Conservation (phyloP, 2,797 vertebrate genomes). For the Emys orbicularis region DNA sequence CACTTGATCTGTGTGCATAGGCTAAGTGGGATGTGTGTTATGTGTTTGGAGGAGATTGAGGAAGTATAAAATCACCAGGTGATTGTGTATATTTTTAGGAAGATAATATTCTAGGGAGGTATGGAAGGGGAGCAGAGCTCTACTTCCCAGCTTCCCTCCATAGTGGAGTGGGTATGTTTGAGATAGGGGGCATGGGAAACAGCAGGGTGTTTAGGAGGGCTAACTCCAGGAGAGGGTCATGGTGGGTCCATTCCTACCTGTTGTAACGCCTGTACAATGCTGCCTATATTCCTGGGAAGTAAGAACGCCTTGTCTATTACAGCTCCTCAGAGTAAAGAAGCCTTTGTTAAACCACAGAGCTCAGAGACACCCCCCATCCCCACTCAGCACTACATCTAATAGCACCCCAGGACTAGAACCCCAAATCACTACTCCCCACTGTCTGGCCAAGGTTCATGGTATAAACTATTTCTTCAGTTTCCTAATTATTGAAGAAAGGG, state of each 20-base stretch:
- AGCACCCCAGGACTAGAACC: not conserved
- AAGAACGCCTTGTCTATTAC: not conserved
- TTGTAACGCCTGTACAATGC: not conserved
- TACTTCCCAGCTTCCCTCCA: not conserved
- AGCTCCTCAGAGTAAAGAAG: not conserved
- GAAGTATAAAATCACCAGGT: rapidly evolving
- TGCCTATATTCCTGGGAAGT: not conserved
- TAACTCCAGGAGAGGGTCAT: not conserved
- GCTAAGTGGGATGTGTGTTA: not conserved
- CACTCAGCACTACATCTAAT: not conserved
- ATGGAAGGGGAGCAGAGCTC: not conserved
- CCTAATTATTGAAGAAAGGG: not conserved
- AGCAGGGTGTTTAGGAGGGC: not conserved
- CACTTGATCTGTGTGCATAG: not conserved
- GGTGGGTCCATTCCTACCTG: not conserved
- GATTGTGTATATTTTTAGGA: not conserved
- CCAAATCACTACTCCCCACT: not conserved
- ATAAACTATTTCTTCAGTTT: constrained; percentile 50
- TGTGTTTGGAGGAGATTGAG: not conserved
- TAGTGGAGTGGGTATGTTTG: not conserved
- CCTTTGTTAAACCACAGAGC: not conserved
- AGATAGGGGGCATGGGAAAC: not conserved
- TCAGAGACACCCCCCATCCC: not conserved
- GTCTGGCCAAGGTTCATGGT: constrained; percentile 2
- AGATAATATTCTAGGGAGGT: not conserved